phyloP scores from a whole-genome alignment of 2,113 vertebrate species.

The Leucosticte australis region DNA sequence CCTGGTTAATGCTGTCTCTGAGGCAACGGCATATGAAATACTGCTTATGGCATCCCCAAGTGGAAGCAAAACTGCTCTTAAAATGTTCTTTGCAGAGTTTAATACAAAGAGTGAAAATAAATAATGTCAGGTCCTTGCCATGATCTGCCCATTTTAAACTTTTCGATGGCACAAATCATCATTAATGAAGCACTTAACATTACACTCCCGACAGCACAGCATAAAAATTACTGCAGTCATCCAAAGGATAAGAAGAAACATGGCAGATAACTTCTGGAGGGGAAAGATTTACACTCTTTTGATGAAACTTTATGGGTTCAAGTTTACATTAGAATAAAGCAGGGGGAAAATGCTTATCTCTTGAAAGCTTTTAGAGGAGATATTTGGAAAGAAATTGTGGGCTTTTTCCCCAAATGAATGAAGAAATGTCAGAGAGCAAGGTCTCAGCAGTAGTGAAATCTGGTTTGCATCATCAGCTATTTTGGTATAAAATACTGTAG shows the following conservation, averaged over 20 bases:
- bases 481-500: not conserved
- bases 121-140: slow-evolving; percentile 67
- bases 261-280: slow-evolving; percentile 44
- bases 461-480: not conserved
- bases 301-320: slow-evolving; percentile 51
- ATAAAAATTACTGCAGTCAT: slow-evolving; percentile 70
- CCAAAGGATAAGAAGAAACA: slow-evolving; percentile 67
- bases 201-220: slow-evolving; percentile 63
- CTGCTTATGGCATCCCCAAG: slow-evolving; percentile 52
- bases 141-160: slow-evolving; percentile 70
- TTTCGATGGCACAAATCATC: slow-evolving; percentile 72
- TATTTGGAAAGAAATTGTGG: not conserved
- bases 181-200: slow-evolving; percentile 78
- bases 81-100: slow-evolving; percentile 62
- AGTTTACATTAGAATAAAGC: slow-evolving; percentile 50
- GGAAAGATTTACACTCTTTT: slow-evolving; percentile 60
- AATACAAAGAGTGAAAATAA: slow-evolving; percentile 70
- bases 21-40: slow-evolving; percentile 60
- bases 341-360: not conserved
- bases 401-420: not conserved
- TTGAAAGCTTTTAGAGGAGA: slow-evolving; percentile 38
- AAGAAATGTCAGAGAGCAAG: slow-evolving; percentile 38
- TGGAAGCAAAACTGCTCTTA: slow-evolving; percentile 64
- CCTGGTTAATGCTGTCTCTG: slow-evolving; percentile 67
- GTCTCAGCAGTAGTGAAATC: not conserved